These are phyloP conservation scores for Eulemur rubriventer DNA, from an alignment of 2,797 vertebrate genomes.

Conservation along the genomic window DNA sequence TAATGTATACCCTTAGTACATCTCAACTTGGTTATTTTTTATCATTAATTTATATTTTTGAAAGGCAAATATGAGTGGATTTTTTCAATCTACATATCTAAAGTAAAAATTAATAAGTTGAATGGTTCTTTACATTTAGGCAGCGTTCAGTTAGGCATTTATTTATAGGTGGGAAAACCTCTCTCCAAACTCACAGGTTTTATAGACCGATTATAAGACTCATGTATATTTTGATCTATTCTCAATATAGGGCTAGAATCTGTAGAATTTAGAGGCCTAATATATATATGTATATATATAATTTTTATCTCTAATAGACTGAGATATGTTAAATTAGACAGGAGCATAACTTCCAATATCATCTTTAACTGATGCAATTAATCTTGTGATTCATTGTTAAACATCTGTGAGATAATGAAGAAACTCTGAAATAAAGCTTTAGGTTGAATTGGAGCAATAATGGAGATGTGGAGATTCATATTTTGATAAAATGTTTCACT, in stretches of 20 bases:
- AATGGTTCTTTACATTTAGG: not conserved
- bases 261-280: not conserved
- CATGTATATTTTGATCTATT: not conserved
- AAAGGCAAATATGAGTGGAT: not conserved
- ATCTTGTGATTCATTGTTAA: constrained; percentile 38
- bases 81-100: not conserved
- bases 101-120: not conserved
- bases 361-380: not conserved
- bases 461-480: not conserved
- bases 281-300: rapidly evolving
- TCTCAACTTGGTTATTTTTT: not conserved
- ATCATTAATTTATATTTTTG: not conserved
- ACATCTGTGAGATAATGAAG: not conserved
- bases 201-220: not conserved
- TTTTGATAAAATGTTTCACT: not conserved
- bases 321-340: constrained; percentile 38
- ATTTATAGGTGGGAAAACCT: not conserved
- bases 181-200: not conserved
- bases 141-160: not conserved
- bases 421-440: constrained; percentile 10
- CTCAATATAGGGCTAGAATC: not conserved
- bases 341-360: not conserved
- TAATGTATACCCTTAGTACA: not conserved
- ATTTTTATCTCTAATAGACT: not conserved
- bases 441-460: not conserved